phyloP scores from a whole-genome alignment of 2,113 vertebrate genomes.

The Bos javanicus region DNA sequence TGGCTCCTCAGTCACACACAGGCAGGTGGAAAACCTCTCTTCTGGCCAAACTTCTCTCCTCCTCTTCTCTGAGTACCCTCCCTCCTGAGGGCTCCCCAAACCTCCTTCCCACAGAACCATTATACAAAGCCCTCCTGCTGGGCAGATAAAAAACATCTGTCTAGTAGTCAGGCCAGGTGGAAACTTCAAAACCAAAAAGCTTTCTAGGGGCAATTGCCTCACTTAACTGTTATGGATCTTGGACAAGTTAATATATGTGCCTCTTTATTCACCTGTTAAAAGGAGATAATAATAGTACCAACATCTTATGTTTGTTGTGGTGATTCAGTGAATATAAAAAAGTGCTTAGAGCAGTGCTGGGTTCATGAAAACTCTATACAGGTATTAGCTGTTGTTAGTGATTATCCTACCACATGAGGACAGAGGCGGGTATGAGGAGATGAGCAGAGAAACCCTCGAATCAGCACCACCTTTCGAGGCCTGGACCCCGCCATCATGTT shows the following conservation, averaged over 20 bases:
- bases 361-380: no score
- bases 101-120: neutral
- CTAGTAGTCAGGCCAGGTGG: neutral
- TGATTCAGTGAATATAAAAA: neutral
- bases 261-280: neutral
- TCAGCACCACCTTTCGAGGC: neutral
- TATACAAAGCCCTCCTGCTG: neutral
- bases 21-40: neutral
- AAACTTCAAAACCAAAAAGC: neutral
- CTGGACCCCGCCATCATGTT: no score
- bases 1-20: neutral
- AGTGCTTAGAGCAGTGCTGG: no score
- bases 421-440: neutral
- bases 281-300: neutral
- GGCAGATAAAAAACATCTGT: neutral
- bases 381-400: no score
- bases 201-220: neutral
- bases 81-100: neutral
- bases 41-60: neutral
- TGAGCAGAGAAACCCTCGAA: neutral
- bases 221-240: neutral
- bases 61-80: neutral
- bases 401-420: neutral
- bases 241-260: neutral
- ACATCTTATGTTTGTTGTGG: neutral